Evolutionary conservation across 1,140 invertebrate genomes (phyloP).

Genomic region (Drosophila lini): DNA sequence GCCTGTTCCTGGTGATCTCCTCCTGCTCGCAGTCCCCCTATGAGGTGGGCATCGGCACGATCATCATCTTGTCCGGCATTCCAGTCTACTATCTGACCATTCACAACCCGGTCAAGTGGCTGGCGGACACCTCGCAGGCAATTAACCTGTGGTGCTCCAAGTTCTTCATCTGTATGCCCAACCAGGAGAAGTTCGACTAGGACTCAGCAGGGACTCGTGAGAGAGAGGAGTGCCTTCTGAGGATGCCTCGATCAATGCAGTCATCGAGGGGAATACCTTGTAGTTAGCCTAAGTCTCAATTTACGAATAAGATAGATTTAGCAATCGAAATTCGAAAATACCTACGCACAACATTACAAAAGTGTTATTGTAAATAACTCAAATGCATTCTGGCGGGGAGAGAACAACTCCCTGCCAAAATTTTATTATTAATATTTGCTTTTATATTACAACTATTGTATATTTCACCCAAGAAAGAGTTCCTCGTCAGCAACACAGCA

Average conservation of each 20-base stretch:
- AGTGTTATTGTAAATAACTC: conserved; percentile 61
- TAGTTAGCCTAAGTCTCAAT: conserved; percentile 59
- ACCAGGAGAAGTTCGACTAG: conserved; percentile 85
- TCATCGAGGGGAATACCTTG: conserved; percentile 31
- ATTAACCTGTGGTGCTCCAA: conserved; percentile 90
- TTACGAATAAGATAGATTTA: conserved; percentile 29
- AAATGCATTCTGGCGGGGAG: conserved; percentile 46
- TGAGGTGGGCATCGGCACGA: conserved; percentile 93
- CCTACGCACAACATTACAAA: conserved; percentile 53
- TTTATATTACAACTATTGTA: conserved; percentile 28
- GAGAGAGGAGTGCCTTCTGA: conserved; percentile 58
- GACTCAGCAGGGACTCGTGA: conserved; percentile 1
- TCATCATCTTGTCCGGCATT: conserved; percentile 92
- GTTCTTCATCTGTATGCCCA: conserved; percentile 90
- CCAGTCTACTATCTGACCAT: conserved; percentile 96
- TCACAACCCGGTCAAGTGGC: conserved; percentile 87
- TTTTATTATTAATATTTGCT: conserved; percentile 22
- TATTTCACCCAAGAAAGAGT: conserved; percentile 39
- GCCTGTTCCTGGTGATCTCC: conserved; percentile 93
- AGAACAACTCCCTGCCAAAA: background rate
- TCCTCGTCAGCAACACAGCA: conserved; percentile 26
- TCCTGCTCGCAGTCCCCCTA: conserved; percentile 90
- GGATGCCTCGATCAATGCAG: conserved; percentile 26
- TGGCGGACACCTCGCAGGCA: conserved; percentile 86
- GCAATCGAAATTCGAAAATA: conserved; percentile 11